Conservation (phyloP, 2,888 invertebrate species). For the Myopa testacea region DNA sequence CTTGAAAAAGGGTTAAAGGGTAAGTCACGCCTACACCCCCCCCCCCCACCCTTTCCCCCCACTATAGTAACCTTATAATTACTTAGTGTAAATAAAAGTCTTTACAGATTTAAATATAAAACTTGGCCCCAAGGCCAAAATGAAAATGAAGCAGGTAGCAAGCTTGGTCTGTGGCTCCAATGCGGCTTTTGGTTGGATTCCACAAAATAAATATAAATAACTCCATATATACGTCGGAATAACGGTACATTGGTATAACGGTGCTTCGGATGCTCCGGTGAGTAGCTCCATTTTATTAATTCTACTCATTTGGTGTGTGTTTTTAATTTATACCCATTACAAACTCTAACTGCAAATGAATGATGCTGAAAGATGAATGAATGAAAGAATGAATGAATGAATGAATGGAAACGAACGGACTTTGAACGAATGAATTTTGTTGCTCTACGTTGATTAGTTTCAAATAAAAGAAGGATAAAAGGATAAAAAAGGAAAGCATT, state of each 20-base stretch:
- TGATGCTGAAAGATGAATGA: no score
- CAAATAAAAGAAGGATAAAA: slow-evolving; percentile 16
- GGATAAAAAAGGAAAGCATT: background rate
- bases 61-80: slow-evolving; percentile 30
- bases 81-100: slow-evolving; percentile 41
- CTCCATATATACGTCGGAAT: background rate
- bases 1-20: no score
- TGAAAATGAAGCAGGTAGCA: background rate
- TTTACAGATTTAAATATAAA: slow-evolving; percentile 31
- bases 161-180: slow-evolving; percentile 7
- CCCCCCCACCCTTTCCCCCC: background rate
- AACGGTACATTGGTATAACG: background rate
- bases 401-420: background rate
- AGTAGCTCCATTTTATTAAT: slow-evolving; percentile 34
- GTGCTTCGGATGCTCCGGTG: background rate
- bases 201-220: background rate
- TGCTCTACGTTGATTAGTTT: slow-evolving; percentile 32
- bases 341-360: background rate
- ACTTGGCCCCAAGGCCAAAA: slow-evolving; percentile 27
- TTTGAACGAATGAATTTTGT: slow-evolving; percentile 13
- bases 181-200: slow-evolving; percentile 6
- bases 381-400: background rate
- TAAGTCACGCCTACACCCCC: no score
- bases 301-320: slow-evolving; percentile 29
- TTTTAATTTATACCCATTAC: slow-evolving; percentile 7